A percentile compares a stretch with the other conserved stretches of the same genome.
phyloP scores from a whole-genome alignment of 2,888 invertebrate genomes.

The Cosmia pyralina region DNA sequence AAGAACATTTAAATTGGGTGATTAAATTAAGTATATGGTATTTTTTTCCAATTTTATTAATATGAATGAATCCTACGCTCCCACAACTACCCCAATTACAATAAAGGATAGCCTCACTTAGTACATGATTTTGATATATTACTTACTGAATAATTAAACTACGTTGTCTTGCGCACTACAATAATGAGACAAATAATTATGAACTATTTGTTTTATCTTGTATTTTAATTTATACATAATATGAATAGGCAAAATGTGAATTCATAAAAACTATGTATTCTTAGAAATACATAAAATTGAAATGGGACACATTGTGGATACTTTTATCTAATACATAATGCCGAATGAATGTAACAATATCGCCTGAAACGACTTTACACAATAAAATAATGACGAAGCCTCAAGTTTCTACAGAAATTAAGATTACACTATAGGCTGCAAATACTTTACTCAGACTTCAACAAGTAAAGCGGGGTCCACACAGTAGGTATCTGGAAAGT shows the following conservation, averaged over 20 bases:
- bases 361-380: constrained; percentile 56
- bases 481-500: constrained; percentile 39
- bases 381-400: constrained; percentile 61
- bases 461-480: constrained; percentile 61
- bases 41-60: constrained; percentile 37
- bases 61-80: constrained; percentile 3
- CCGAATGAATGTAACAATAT: constrained; percentile 71
- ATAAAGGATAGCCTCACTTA: constrained; percentile 12
- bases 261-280: constrained; percentile 86
- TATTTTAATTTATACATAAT: constrained; percentile 87
- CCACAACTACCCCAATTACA: constrained; percentile 26
- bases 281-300: constrained; percentile 82
- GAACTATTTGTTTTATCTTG: constrained; percentile 83
- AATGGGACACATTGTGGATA: constrained; percentile 79
- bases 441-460: constrained; percentile 79
- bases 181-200: constrained; percentile 78
- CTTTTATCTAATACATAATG: constrained; percentile 79
- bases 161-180: constrained; percentile 59
- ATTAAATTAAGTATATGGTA: constrained; percentile 36
- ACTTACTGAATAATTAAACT: constrained; percentile 38
- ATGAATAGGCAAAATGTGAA: constrained; percentile 88
- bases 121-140: constrained; percentile 47
- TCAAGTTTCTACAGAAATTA: constrained; percentile 64
- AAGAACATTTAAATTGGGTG: constrained; percentile 49
- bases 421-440: constrained; percentile 68